These are phyloP conservation scores for Trematomus loennbergii DNA, from an alignment of 2,113 vertebrate genomes.

Conservation along the genomic window DNA sequence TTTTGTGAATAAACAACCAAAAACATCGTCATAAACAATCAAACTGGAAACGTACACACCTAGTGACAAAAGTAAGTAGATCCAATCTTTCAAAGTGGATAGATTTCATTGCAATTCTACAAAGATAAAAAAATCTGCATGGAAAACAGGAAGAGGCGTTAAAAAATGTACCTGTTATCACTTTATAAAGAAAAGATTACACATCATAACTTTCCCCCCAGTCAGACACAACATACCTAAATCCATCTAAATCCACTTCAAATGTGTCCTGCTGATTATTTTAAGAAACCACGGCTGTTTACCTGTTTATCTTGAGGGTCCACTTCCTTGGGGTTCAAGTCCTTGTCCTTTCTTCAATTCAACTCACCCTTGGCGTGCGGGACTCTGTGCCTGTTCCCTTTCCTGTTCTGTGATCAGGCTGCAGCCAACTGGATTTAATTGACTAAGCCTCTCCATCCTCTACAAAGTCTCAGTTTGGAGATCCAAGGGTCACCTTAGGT, in stretches of 20 bases:
- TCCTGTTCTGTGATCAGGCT: conserved; percentile 51
- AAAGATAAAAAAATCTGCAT: background rate
- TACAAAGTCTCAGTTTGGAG: conserved; percentile 52
- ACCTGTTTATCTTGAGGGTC: conserved; percentile 54
- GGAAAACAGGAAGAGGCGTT: background rate
- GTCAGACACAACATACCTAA: background rate
- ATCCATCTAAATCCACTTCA: background rate
- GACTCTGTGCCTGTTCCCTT: conserved; percentile 31
- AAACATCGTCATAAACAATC: background rate
- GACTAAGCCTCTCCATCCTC: conserved; percentile 70
- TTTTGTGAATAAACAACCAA: no score
- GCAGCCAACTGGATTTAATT: conserved; percentile 70
- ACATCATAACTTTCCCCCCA: background rate
- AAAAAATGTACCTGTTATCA: background rate
- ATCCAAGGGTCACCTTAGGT: conserved; percentile 26
- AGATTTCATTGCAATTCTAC: conserved; percentile 2
- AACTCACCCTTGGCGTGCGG: conserved; percentile 19
- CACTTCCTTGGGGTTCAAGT: background rate
- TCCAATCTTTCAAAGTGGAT: background rate
- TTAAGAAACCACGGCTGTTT: conserved; percentile 21
- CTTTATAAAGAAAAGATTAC: background rate
- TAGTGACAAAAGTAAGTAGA: background rate
- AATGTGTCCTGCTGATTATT: background rate
- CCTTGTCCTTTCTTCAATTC: conserved; percentile 17
- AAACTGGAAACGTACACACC: background rate